Conservation (phyloP, 1,140 invertebrate species). For the Ericerus pela region DNA sequence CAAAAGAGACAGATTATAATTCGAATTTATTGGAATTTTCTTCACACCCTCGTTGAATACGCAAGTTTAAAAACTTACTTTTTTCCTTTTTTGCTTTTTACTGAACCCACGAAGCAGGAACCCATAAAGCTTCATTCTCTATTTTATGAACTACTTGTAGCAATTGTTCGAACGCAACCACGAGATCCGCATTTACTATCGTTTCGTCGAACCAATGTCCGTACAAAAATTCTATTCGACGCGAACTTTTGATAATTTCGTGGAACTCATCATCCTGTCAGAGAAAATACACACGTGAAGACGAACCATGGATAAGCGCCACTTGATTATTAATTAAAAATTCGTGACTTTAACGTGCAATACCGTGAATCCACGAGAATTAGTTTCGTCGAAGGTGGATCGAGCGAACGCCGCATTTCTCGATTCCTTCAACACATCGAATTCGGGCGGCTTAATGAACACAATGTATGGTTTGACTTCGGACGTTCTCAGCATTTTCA, state of each 20-base stretch:
- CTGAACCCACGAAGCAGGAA: conserved; percentile 86
- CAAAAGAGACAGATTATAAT: no score
- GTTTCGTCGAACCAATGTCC: conserved; percentile 89
- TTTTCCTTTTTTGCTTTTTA: conserved; percentile 26
- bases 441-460: conserved; percentile 79
- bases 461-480: conserved; percentile 90
- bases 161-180: conserved; percentile 73
- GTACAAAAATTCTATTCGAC: conserved; percentile 85
- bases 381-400: conserved; percentile 78
- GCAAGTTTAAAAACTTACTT: neutral
- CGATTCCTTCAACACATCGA: conserved; percentile 70
- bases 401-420: conserved; percentile 62
- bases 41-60: no score
- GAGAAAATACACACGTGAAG: no score
- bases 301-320: neutral
- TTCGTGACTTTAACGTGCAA: conserved; percentile 25
- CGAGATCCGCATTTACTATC: conserved; percentile 80
- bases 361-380: conserved; percentile 78
- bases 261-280: conserved; percentile 91
- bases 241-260: conserved; percentile 72
- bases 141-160: conserved; percentile 64
- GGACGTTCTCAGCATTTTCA: conserved; percentile 78
- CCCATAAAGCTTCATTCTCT: conserved; percentile 90
- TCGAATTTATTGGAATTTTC: no score
- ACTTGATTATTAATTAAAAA: neutral